A percentile compares a stretch with the other conserved stretches of the same genome.
Evolutionary conservation across 2,888 invertebrate species (phyloP).

Genomic region (Tromatobia lineatoria): DNA sequence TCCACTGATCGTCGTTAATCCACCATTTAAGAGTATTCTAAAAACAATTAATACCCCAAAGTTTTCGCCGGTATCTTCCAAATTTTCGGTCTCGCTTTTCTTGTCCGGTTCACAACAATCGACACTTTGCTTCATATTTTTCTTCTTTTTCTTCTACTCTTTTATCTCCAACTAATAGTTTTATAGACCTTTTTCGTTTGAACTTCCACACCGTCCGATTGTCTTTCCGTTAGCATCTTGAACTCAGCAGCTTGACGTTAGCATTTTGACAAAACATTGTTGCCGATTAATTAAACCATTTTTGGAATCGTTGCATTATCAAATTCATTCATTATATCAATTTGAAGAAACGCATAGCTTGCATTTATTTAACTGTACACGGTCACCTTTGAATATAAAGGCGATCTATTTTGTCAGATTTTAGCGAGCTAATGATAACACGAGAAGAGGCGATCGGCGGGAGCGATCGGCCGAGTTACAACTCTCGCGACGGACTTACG

Average conservation of each 20-base stretch:
- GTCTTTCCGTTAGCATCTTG: neutral
- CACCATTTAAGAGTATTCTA: neutral
- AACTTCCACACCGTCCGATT: neutral
- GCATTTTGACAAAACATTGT: neutral
- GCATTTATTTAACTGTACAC: too few species aligned
- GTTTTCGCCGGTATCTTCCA: slow-evolving; percentile 18
- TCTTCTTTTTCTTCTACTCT: neutral
- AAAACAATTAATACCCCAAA: slow-evolving; percentile 48
- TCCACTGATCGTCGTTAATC: neutral
- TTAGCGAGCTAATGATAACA: neutral
- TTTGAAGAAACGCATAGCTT: too few species aligned
- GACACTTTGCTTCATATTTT: slow-evolving; percentile 52
- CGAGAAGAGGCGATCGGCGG: neutral
- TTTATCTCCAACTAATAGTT: neutral
- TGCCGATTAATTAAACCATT: too few species aligned
- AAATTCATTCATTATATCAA: too few species aligned
- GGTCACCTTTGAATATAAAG: too few species aligned
- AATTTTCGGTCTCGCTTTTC: slow-evolving; percentile 22
- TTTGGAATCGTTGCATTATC: too few species aligned
- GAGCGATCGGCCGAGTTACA: neutral
- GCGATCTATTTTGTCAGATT: neutral
- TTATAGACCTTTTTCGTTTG: neutral
- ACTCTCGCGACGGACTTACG: neutral
- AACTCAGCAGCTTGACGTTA: too few species aligned
- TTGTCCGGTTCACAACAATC: slow-evolving; percentile 25